phyloP scores from a whole-genome alignment of 2,888 invertebrate genomes.

The Lasiommata megera region DNA sequence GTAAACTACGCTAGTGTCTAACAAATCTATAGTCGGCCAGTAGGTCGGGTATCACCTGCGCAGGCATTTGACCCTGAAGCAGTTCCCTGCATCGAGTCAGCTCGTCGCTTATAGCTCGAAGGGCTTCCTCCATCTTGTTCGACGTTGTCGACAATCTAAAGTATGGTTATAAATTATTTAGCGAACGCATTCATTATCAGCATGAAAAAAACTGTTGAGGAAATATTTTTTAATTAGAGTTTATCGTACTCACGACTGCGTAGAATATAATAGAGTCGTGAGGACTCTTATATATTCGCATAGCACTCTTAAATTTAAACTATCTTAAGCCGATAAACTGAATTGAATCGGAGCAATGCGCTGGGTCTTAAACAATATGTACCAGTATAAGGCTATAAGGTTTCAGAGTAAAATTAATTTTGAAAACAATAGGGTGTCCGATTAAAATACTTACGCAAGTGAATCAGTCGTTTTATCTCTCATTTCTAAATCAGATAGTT shows the following conservation, averaged over 20 bases:
- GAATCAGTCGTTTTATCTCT: constrained; percentile 8
- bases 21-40: background rate
- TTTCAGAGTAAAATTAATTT: background rate
- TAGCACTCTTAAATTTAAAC: no score
- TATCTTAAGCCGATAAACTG: no score
- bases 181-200: no score
- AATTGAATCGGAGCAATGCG: no score
- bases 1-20: background rate
- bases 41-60: constrained; percentile 4
- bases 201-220: no score
- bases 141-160: constrained; percentile 29
- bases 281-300: no score
- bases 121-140: constrained; percentile 49
- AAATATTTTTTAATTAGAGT: no score
- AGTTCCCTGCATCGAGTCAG: constrained; percentile 51
- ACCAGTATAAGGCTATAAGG: no score
- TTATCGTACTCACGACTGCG: no score
- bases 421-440: background rate
- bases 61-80: constrained; percentile 33
- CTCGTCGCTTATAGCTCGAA: constrained; percentile 52
- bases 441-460: constrained; percentile 15
- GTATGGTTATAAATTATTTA: background rate
- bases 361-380: no score
- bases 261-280: no score
- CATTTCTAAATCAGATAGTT: background rate